Evolutionary conservation across 2,113 vertebrate species (phyloP).

Genomic region (Melanerpes aurifrons): DNA sequence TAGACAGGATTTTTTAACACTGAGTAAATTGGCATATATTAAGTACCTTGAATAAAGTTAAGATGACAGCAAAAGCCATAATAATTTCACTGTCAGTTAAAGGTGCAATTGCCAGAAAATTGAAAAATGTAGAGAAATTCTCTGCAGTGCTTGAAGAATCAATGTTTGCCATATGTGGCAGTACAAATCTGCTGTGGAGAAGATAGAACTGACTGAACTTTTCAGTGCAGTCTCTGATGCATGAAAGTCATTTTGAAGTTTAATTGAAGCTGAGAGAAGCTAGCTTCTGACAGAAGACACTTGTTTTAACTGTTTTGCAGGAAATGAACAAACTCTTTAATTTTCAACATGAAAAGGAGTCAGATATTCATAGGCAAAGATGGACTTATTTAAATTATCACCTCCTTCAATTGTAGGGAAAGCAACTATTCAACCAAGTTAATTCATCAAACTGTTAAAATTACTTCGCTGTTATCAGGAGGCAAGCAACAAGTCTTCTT

Average conservation of each 20-base stretch:
- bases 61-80: slow-evolving; percentile 38
- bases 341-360: slow-evolving; percentile 31
- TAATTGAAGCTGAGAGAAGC: slow-evolving; percentile 51
- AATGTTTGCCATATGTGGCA: not conserved
- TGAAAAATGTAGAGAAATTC: slow-evolving; percentile 30
- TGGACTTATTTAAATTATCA: slow-evolving; percentile 64
- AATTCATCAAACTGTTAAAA: slow-evolving; percentile 54
- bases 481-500: not conserved
- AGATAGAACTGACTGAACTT: slow-evolving; percentile 17
- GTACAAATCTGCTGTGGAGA: not conserved
- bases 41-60: slow-evolving; percentile 38
- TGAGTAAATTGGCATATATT: not conserved
- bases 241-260: slow-evolving; percentile 53
- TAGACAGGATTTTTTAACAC: slow-evolving; percentile 24
- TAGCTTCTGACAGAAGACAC: slow-evolving; percentile 11
- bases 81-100: slow-evolving; percentile 55
- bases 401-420: not conserved
- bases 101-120: slow-evolving; percentile 59
- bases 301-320: slow-evolving; percentile 51
- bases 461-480: slow-evolving; percentile 1
- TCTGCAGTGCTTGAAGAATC: slow-evolving; percentile 21
- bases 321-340: slow-evolving; percentile 52
- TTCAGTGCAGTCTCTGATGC: not conserved
- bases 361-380: slow-evolving; percentile 40
- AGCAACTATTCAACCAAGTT: slow-evolving; percentile 16